These are phyloP conservation scores for Lophochroa leadbeateri DNA, from an alignment of 2,113 vertebrate genomes.

Conservation along the genomic window DNA sequence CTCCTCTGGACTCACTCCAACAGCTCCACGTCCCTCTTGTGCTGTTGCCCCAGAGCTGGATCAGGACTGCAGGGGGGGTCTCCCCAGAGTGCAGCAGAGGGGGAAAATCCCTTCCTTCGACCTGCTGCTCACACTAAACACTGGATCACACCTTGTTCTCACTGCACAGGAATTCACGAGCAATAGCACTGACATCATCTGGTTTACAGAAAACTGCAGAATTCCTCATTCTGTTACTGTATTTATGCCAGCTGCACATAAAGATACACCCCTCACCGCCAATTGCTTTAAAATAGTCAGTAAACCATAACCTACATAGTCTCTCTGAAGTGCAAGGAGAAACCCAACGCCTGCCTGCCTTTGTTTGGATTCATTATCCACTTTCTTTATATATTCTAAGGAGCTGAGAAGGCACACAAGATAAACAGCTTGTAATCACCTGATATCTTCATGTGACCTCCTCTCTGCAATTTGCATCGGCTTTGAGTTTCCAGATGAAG, in stretches of 20 bases:
- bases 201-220: not conserved
- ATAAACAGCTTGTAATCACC: constrained; percentile 24
- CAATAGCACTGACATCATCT: not conserved
- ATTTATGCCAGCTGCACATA: not conserved
- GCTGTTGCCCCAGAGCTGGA: not conserved
- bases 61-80: not conserved
- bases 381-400: not conserved
- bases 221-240: not conserved
- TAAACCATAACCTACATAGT: not conserved
- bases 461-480: constrained; percentile 1
- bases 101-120: not conserved
- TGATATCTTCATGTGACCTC: constrained; percentile 25
- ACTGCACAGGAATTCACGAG: not conserved
- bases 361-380: not conserved
- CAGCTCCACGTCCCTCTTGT: not conserved
- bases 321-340: not conserved
- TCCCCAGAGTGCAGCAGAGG: not conserved
- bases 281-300: not conserved
- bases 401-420: not conserved
- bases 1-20: rapidly evolving
- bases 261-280: not conserved
- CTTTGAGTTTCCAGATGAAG: constrained; percentile 9
- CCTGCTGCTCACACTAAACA: not conserved
- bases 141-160: not conserved
- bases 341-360: not conserved